phyloP scores from a whole-genome alignment of 2,113 vertebrate genomes.

The Martes martes region DNA sequence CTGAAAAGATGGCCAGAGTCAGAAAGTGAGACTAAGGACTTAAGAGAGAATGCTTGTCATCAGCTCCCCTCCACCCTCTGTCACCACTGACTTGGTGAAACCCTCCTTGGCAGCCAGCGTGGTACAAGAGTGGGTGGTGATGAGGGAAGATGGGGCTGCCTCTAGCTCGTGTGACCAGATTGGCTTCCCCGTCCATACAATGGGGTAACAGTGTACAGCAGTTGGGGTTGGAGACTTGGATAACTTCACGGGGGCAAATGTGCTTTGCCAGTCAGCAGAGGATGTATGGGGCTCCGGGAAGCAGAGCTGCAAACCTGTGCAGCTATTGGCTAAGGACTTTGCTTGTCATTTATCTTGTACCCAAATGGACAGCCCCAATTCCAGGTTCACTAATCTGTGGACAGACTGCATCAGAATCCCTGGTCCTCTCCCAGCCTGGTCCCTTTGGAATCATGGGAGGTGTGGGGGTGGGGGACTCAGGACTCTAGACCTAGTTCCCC shows the following conservation, averaged over 20 bases:
- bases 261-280: not conserved
- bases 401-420: not conserved
- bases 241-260: not conserved
- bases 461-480: not conserved
- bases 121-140: not conserved
- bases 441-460: fast-evolving
- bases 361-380: not conserved
- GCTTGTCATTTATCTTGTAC: not conserved
- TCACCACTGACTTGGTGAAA: fast-evolving
- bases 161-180: not conserved
- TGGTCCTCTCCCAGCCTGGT: not conserved
- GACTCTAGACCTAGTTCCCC: not conserved
- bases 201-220: fast-evolving
- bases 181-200: fast-evolving
- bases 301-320: not conserved
- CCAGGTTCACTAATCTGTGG: not conserved
- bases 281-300: not conserved
- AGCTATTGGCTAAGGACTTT: not conserved
- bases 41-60: not conserved
- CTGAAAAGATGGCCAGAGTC: not conserved
- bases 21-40: not conserved
- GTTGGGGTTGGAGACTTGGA: fast-evolving
- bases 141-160: not conserved
- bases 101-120: not conserved
- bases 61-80: too few species aligned